phyloP scores from a whole-genome alignment of 2,888 invertebrate species.

The Synergus japonicus region DNA sequence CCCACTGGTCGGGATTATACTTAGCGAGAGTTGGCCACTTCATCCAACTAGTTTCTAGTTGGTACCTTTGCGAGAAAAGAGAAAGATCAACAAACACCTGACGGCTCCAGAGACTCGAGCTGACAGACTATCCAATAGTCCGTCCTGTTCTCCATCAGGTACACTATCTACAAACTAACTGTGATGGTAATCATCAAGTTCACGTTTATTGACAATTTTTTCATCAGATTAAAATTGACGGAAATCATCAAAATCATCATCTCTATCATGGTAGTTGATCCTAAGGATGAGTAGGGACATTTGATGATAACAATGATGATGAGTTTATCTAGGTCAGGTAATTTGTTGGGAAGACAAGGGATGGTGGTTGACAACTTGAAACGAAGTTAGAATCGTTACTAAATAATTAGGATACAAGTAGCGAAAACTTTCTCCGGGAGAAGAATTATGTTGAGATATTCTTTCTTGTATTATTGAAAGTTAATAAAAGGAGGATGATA shows the following conservation, averaged over 20 bases:
- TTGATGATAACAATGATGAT: neutral
- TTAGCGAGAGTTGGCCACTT: conserved; percentile 41
- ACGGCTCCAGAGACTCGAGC: conserved; percentile 35
- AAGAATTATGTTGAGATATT: too few species aligned
- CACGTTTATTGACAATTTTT: neutral
- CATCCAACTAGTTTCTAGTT: conserved; percentile 30
- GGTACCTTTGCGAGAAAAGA: conserved; percentile 25
- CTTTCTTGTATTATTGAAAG: too few species aligned
- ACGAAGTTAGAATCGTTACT: neutral
- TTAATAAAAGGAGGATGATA: neutral
- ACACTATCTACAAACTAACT: neutral
- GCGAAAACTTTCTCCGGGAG: neutral
- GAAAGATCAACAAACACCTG: conserved; percentile 29
- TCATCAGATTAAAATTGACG: neutral
- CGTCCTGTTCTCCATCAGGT: conserved; percentile 27
- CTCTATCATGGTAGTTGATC: neutral
- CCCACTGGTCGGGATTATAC: conserved; percentile 59
- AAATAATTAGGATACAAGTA: neutral
- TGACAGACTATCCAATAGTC: conserved; percentile 16
- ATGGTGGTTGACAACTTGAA: neutral
- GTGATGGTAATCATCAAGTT: neutral
- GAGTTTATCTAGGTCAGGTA: neutral
- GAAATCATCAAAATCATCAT: neutral
- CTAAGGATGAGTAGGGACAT: neutral
- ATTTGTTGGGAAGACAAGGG: neutral